phyloP scores from a whole-genome alignment of 2,888 invertebrate species.

The Philereme transversata region DNA sequence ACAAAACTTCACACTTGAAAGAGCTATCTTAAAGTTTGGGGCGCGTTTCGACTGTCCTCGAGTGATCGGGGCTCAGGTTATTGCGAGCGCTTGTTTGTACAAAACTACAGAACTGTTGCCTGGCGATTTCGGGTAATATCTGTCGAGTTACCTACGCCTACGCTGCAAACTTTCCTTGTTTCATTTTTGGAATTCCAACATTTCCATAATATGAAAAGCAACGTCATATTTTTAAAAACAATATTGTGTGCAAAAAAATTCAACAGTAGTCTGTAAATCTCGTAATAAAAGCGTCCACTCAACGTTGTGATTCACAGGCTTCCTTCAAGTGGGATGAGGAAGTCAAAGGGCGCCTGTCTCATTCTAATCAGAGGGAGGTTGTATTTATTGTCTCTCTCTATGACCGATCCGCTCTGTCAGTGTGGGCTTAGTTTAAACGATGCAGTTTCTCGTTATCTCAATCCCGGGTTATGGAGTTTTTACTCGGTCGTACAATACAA shows the following conservation, averaged over 20 bases:
- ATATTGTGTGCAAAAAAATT: slow-evolving; percentile 23
- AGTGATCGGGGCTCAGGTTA: slow-evolving; percentile 68
- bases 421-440: slow-evolving; percentile 54
- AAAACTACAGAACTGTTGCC: slow-evolving; percentile 70
- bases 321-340: slow-evolving; percentile 51
- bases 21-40: slow-evolving; percentile 65
- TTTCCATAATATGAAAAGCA: slow-evolving; percentile 25
- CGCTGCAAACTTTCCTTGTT: slow-evolving; percentile 32
- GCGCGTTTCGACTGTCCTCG: slow-evolving; percentile 64
- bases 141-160: slow-evolving; percentile 44
- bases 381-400: slow-evolving; percentile 52
- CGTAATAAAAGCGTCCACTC: slow-evolving; percentile 59
- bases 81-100: slow-evolving; percentile 71
- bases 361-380: slow-evolving; percentile 45
- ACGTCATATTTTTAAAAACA: slow-evolving; percentile 19
- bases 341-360: slow-evolving; percentile 52
- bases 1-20: slow-evolving; percentile 70
- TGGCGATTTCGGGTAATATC: slow-evolving; percentile 69
- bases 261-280: slow-evolving; percentile 52
- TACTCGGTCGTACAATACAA: slow-evolving; percentile 44
- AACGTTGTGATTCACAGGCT: slow-evolving; percentile 54
- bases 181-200: slow-evolving; percentile 22
- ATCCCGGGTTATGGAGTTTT: slow-evolving; percentile 53
- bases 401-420: slow-evolving; percentile 49
- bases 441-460: slow-evolving; percentile 62